Evolutionary conservation across 2,797 vertebrate genomes (phyloP).

Genomic region (Orestias chungarensis): DNA sequence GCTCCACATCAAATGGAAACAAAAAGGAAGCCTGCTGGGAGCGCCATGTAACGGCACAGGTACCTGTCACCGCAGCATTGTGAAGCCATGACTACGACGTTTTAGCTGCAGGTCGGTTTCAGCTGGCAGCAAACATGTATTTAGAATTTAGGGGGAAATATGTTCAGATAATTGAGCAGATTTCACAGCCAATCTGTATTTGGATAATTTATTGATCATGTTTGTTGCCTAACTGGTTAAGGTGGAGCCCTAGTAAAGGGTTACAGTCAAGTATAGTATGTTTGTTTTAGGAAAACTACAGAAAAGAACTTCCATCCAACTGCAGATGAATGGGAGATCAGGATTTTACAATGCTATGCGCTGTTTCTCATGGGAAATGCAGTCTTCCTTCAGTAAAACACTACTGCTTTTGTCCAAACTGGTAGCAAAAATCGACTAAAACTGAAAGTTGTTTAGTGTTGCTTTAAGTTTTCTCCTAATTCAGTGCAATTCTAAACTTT

Average conservation of each 20-base stretch:
- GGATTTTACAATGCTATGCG: too few relatives aligned
- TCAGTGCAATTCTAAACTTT: too few relatives aligned
- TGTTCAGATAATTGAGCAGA: neutral
- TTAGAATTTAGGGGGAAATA: neutral
- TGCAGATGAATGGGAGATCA: too few relatives aligned
- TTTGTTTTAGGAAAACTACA: too few relatives aligned
- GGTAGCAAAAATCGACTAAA: too few relatives aligned
- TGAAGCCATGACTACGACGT: neutral
- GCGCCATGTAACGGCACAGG: neutral
- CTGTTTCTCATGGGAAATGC: too few relatives aligned
- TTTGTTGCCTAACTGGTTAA: neutral
- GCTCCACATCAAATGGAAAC: slow-evolving; percentile 2
- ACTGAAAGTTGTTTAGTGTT: too few relatives aligned
- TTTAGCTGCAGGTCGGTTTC: neutral
- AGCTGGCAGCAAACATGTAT: neutral
- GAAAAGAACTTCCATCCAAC: too few relatives aligned
- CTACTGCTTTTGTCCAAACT: too few relatives aligned
- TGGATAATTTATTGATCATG: neutral
- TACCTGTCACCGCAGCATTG: slow-evolving; percentile 10
- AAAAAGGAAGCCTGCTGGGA: neutral
- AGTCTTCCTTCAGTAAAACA: too few relatives aligned
- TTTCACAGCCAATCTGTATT: neutral
- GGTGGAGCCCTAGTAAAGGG: neutral
- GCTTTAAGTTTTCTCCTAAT: too few relatives aligned
- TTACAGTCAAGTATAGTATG: too few relatives aligned